Evolutionary conservation across 2,797 vertebrate species (phyloP), one percentile per base, ranked within the genome.

Genomic region (Picus viridis): DNA sequence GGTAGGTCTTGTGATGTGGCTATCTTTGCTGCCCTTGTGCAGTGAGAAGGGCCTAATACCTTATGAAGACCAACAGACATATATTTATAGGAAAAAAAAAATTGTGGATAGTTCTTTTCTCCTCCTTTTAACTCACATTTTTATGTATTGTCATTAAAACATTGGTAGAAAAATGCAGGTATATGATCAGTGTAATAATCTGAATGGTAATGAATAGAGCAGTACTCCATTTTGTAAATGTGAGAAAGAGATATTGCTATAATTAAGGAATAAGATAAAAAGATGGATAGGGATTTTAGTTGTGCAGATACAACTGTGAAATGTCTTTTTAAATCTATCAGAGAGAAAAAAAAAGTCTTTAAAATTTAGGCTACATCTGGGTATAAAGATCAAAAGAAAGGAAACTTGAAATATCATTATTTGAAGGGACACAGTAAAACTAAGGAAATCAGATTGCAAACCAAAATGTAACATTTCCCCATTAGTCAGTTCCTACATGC

Each of bases 1-100:
- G 86, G 93, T 74, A 72, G 63, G n/a, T 72, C 73, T 45, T 88
- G 54, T 83, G 76, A 78, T 88, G 70, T 72, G 43, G 51, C 62
- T 86, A 64, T 47, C 65, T 75, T 63, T 65, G 62, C 73, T 85
- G 82, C 87, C 62, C 76, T 45, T 83, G 70, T 49, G 20, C 64
- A 78, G 53, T 43, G 36, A 86, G 67, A 91, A 49, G 64, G n/a
- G n/a, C n/a, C 78, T 90, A 30, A 72, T 15, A 69, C 23, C 32
- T 90, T 76, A 57, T 6, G 32, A 72, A 86, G 57, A 86, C 64
- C 68, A 53, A 73, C 57, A 72, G 24, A 20, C 6, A 4, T 18
- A 17, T 12, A 16, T 87, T 80, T 71, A 69, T 5, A 24, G 59
- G 65, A 83, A 30, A 73, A 56, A 56, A 4, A 70, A 41, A 34